These are phyloP conservation scores for Zosterops hypoxanthus DNA, from an alignment of 2,113 vertebrate genomes.

Conservation along the genomic window DNA sequence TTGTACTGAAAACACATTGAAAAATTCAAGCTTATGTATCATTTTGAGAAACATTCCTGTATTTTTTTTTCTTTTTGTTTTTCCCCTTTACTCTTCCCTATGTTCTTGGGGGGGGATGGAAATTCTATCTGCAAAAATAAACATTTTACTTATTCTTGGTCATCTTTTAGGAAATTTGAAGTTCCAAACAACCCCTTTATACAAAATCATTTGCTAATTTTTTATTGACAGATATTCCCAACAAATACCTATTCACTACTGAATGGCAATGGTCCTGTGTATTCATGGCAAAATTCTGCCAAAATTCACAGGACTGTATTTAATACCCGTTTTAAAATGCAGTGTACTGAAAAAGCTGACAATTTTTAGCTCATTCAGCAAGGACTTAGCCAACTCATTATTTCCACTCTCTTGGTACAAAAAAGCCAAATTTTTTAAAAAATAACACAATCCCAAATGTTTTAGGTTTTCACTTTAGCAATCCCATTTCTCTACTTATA, in stretches of 20 bases:
- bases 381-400: not conserved
- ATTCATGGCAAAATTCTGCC: not conserved
- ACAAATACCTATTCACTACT: not conserved
- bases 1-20: not conserved
- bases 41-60: not conserved
- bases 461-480: not conserved
- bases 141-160: not conserved
- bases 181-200: not conserved
- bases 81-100: not conserved
- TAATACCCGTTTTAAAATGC: not conserved
- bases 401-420: not conserved
- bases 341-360: not conserved
- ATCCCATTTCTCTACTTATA: not conserved
- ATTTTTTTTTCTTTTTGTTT: fast-evolving
- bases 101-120: not conserved
- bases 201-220: not conserved
- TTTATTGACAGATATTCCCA: not conserved
- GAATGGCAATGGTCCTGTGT: not conserved
- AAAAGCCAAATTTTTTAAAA: not conserved
- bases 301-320: not conserved
- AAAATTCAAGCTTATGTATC: not conserved
- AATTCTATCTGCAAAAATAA: not conserved
- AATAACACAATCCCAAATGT: not conserved
- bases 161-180: not conserved
- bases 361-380: not conserved